Evolutionary conservation across 2,113 vertebrate species (phyloP).

Genomic region (Nicator chloris): DNA sequence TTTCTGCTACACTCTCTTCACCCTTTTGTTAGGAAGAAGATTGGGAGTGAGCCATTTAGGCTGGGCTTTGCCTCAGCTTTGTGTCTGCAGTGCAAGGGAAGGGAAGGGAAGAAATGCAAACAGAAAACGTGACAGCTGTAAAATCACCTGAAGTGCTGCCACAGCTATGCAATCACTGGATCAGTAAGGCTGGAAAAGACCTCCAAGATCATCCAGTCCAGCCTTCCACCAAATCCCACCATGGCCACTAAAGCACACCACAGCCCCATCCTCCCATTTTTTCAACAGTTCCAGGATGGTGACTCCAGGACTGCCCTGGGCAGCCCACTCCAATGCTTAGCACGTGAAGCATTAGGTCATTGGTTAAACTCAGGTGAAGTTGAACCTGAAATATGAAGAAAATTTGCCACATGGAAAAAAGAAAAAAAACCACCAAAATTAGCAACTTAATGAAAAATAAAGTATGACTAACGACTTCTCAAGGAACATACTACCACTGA

Average conservation of each 20-base stretch:
- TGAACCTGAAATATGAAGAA: neutral
- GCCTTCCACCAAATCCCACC: neutral
- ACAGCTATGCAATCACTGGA: neutral
- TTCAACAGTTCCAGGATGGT: neutral
- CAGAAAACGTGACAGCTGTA: neutral
- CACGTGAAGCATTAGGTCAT: rapidly evolving
- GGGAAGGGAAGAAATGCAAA: neutral
- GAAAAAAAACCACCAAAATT: neutral
- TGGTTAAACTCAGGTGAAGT: neutral
- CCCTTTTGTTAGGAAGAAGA: neutral
- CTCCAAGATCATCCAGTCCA: neutral
- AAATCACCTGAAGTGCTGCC: neutral
- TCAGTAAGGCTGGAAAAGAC: neutral
- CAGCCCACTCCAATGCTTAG: neutral
- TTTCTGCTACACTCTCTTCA: neutral
- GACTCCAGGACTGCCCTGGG: neutral
- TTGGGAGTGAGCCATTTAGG: neutral
- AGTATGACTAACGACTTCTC: rapidly evolving
- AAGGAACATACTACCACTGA: neutral
- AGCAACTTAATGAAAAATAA: neutral
- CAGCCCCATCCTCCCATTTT: too few relatives aligned
- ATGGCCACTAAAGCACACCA: rapidly evolving
- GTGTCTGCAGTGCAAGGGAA: neutral
- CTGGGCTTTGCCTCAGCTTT: neutral
- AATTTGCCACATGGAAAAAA: neutral